Conservation (phyloP, 2,888 invertebrate species). For the Marasmarcha lunaedactyla region DNA sequence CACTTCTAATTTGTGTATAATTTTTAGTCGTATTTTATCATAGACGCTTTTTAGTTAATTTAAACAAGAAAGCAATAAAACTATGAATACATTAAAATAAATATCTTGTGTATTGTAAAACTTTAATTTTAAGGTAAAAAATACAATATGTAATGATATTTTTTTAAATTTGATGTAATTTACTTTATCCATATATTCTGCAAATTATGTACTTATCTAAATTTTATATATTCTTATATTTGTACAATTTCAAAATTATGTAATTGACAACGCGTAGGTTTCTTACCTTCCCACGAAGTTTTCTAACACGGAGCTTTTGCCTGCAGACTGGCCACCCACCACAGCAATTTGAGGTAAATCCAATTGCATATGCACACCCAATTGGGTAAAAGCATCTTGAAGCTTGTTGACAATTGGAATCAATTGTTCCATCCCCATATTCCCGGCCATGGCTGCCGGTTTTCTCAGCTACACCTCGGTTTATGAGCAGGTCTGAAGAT, state of each 20-base stretch:
- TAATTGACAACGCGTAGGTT: background rate
- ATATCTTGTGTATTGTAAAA: too few relatives aligned
- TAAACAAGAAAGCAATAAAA: too few relatives aligned
- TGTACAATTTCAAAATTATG: too few relatives aligned
- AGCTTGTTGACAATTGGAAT: constrained; percentile 99
- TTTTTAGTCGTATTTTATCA: too few relatives aligned
- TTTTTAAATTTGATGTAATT: too few relatives aligned
- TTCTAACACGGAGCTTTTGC: constrained; percentile 99
- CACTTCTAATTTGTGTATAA: background rate
- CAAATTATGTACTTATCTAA: too few relatives aligned
- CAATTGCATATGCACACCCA: constrained; percentile 97
- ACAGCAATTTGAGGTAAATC: constrained; percentile 99
- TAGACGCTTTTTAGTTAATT: too few relatives aligned
- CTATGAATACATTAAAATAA: too few relatives aligned
- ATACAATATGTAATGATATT: too few relatives aligned
- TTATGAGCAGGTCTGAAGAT: constrained; percentile 60
- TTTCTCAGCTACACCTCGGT: constrained; percentile 45
- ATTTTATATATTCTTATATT: too few relatives aligned
- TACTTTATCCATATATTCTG: too few relatives aligned
- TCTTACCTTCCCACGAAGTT: constrained; percentile 99
- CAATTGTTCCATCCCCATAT: constrained; percentile 95
- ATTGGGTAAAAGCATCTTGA: constrained; percentile 99
- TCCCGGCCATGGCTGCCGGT: constrained; percentile 75
- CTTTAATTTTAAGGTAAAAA: too few relatives aligned
- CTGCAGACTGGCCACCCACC: constrained; percentile 99